Base-by-base conservation (phyloP, 2,113 vertebrate genomes). In the Hemiprocne comata region DNA sequence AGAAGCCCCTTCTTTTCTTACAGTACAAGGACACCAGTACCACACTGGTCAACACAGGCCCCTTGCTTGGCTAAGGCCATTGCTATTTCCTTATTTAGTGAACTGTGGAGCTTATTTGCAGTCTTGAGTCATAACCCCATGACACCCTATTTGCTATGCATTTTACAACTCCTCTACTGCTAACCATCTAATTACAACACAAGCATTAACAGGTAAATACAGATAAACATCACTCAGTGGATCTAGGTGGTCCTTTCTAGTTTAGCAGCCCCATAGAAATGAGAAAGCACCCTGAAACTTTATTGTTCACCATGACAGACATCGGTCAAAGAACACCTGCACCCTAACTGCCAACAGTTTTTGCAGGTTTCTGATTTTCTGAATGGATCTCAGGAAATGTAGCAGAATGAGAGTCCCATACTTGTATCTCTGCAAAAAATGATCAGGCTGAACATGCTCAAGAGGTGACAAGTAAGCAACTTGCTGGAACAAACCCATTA, bases 21-120 rank as follows among this genome's bases (percentile, higher is more conserved):
- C 5, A 62, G 9, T 36, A 21, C 9, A 21, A 51, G 36, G 50
- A 46, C 54, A 79, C 4, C 31, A 70, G n/a, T 42, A 73, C 28
- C 44, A 65, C 13, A 33, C 24, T 50, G 42, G 18, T 57, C 34
- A 81, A 55, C 13, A 24, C 0, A 0, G 6, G 3, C 4, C 28
- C 40, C 42, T 77, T 70, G 42, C 8, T 76, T 66, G 60, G 9
- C n/a, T 83, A 36, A 83, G n/a, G n/a, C 4, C 10, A 14, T 26
- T 57, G 19, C 7, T 85, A 6, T 61, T 73, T 31, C 64, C 23
- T 57, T 62, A 60, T 20, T 61, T 34, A 69, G 15, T 38, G 36
- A 76, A 78, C 24, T 23, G 6, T 17, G 36, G 46, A 71, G 7
- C 7, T 83, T 66, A 58, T 84, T 86, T 62, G 20, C 46, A 90